Evolutionary conservation across 2,888 invertebrate genomes (phyloP).

Genomic region (Emmelina monodactyla): DNA sequence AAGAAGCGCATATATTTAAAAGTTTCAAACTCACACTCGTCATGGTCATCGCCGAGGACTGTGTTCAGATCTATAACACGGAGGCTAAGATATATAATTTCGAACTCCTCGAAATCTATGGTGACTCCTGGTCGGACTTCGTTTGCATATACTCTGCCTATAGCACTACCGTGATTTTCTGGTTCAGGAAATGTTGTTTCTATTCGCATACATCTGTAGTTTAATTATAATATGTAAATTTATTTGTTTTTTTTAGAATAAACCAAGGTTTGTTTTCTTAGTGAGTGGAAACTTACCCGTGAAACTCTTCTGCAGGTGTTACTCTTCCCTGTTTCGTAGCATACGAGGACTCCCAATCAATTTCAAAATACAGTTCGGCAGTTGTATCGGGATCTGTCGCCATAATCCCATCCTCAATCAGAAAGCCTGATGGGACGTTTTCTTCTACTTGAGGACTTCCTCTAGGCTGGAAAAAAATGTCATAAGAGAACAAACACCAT

Average conservation of each 20-base stretch:
- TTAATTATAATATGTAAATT: conserved; percentile 1
- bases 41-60: conserved; percentile 41
- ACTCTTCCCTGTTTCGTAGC: conserved; percentile 65
- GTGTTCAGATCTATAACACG: conserved; percentile 59
- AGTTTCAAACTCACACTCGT: conserved; percentile 48
- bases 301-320: conserved; percentile 30
- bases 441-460: conserved; percentile 59
- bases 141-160: conserved; percentile 37
- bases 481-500: background rate
- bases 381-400: conserved; percentile 69
- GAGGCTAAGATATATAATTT: conserved; percentile 62
- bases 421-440: conserved; percentile 46
- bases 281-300: conserved; percentile 23
- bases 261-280: conserved; percentile 5
- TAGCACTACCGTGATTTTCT: conserved; percentile 28
- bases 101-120: conserved; percentile 69
- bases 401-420: conserved; percentile 41
- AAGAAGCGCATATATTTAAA: too few relatives aligned
- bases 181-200: conserved; percentile 34
- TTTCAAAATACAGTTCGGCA: conserved; percentile 62
- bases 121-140: conserved; percentile 42
- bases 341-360: conserved; percentile 66
- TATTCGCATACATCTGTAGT: conserved; percentile 49
- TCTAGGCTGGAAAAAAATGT: conserved; percentile 36
- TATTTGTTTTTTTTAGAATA: background rate